phyloP scores from a whole-genome alignment of 2,113 vertebrate species.

The Tachycineta bicolor region DNA sequence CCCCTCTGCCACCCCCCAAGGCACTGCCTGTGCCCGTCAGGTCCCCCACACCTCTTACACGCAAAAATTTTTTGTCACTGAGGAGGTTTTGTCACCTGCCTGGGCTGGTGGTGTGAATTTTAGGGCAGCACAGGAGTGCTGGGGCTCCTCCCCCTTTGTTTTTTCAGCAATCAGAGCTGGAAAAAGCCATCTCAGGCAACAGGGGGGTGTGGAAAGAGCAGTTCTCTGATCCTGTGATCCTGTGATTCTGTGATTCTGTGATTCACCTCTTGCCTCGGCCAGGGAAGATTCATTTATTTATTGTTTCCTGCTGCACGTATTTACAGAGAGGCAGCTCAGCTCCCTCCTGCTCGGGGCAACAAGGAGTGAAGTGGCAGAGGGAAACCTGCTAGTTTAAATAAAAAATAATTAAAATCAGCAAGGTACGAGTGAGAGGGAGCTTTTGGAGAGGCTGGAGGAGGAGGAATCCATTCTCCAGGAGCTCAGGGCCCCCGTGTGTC shows the following conservation, averaged over 20 bases:
- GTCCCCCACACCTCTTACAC: neutral
- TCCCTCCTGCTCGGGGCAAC: neutral
- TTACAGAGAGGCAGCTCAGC: neutral
- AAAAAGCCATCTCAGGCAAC: neutral
- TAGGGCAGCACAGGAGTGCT: fast-evolving
- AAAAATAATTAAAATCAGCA: neutral
- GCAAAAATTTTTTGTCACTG: neutral
- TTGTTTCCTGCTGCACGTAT: neutral
- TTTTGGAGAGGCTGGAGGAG: neutral
- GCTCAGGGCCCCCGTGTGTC: neutral
- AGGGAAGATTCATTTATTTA: neutral
- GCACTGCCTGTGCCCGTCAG: fast-evolving
- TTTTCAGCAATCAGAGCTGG: neutral
- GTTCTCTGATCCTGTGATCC: too few species aligned
- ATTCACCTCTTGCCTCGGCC: neutral
- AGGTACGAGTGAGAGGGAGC: neutral
- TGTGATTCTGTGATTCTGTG: neutral
- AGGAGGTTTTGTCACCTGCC: neutral
- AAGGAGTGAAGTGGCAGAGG: neutral
- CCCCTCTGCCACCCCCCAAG: neutral
- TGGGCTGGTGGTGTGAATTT: neutral
- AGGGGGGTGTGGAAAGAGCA: neutral
- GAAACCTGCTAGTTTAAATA: neutral
- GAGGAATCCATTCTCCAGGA: neutral
- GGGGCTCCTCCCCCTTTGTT: neutral